Evolutionary conservation across 2,113 vertebrate genomes (phyloP).

Genomic region (Ammodytes dubius): DNA sequence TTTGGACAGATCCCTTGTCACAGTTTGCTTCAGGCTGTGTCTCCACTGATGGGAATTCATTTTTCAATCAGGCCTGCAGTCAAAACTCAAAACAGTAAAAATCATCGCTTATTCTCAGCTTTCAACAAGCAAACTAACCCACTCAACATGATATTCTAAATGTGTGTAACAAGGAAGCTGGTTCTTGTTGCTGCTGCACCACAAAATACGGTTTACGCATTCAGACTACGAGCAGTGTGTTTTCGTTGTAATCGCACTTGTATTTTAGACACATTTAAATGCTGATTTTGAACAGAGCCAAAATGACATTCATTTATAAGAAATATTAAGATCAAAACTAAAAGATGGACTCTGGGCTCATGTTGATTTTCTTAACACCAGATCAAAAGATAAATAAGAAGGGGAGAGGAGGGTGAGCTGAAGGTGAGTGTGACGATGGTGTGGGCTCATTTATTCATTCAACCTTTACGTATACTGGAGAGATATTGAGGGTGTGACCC

Average conservation of each 20-base stretch:
- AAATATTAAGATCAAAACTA: background rate
- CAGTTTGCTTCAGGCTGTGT: background rate
- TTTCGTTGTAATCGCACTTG: background rate
- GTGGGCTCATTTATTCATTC: background rate
- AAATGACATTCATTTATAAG: background rate
- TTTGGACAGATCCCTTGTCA: background rate
- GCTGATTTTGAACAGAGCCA: background rate
- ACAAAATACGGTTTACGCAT: background rate
- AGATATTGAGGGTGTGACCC: no score
- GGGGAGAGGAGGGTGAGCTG: background rate
- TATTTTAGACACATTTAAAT: background rate
- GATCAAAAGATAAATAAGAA: background rate
- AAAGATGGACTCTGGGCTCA: background rate
- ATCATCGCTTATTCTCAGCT: background rate
- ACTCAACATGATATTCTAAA: background rate
- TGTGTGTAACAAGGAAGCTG: background rate
- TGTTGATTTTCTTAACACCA: background rate
- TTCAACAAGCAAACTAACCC: background rate
- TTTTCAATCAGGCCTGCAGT: background rate
- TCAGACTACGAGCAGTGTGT: background rate
- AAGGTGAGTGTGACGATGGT: constrained; percentile 11
- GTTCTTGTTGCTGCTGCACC: background rate
- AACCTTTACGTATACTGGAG: no score
- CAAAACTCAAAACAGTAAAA: background rate
- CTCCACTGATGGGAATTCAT: background rate